Percentiles rank a stretch among this genome's conserved stretches.
Conservation (phyloP, 2,888 invertebrate species). For the Julus scanicus region DNA sequence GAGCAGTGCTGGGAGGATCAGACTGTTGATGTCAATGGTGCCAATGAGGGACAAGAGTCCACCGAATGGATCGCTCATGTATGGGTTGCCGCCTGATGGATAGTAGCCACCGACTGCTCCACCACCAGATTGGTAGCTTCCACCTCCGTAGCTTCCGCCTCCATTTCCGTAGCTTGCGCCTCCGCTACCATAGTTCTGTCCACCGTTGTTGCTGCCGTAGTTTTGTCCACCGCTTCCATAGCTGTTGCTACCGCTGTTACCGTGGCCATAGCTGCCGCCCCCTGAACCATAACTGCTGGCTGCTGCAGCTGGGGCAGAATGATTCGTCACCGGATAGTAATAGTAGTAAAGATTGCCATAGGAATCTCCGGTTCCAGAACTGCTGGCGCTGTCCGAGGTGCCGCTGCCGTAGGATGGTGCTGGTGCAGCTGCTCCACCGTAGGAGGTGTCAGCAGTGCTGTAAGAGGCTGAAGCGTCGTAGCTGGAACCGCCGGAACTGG, state of each 20-base stretch:
- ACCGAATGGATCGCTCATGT: conserved; percentile 47
- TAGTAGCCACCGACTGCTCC: conserved; percentile 49
- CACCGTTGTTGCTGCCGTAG: background rate
- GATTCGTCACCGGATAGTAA: conserved; percentile 61
- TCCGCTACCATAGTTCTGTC: background rate
- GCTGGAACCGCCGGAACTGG: conserved; percentile 47
- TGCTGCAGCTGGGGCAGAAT: conserved; percentile 47
- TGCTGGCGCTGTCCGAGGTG: conserved; percentile 13
- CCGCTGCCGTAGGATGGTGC: conserved; percentile 56
- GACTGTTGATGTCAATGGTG: conserved; percentile 57
- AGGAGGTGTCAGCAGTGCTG: conserved; percentile 48
- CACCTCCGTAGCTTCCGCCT: conserved; percentile 51
- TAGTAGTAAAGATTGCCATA: conserved; percentile 62
- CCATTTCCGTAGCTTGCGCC: conserved; percentile 44
- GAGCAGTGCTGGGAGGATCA: conserved; percentile 58
- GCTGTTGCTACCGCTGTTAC: conserved; percentile 34
- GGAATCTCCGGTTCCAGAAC: conserved; percentile 57
- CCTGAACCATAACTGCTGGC: conserved; percentile 47
- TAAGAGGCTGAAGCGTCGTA: conserved; percentile 56
- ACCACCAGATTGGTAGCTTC: conserved; percentile 47
- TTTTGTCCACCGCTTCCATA: background rate
- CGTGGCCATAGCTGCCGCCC: conserved; percentile 19
- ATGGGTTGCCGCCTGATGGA: conserved; percentile 16
- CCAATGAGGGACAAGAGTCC: conserved; percentile 56
- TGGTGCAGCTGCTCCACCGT: conserved; percentile 57